phyloP scores from a whole-genome alignment of 92 coral and sea anemone species.

The Micromussa lordhowensis region DNA sequence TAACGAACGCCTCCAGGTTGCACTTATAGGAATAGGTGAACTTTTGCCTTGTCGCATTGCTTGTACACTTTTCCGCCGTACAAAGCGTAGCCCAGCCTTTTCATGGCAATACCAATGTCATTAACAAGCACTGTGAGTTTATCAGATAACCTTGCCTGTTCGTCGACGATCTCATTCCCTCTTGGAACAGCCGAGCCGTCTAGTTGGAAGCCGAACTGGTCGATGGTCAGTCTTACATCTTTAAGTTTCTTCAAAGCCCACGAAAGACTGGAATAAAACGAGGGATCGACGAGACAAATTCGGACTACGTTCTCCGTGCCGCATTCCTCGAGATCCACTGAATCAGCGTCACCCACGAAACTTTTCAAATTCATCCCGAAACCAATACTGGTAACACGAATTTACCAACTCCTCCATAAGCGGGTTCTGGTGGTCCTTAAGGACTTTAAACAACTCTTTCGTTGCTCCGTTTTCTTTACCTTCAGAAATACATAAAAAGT shows the following conservation, averaged over 20 bases:
- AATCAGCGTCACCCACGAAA: background rate
- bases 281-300: conserved; percentile 8
- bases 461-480: too few relatives aligned
- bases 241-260: background rate
- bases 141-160: conserved; percentile 6
- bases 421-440: conserved; percentile 6
- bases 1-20: conserved; percentile 9
- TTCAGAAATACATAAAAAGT: too few relatives aligned
- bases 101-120: conserved; percentile 39
- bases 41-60: conserved; percentile 11
- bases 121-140: conserved; percentile 27
- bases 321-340: conserved; percentile 11
- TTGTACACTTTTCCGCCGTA: conserved; percentile 31
- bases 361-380: conserved; percentile 16
- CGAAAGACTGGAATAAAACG: conserved; percentile 1
- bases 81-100: conserved; percentile 29
- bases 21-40: conserved; percentile 40
- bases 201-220: background rate
- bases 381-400: background rate
- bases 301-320: background rate
- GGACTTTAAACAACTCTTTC: too few relatives aligned
- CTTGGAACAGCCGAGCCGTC: background rate
- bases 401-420: background rate
- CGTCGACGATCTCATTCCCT: background rate
- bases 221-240: background rate